Conservation (phyloP, 2,888 invertebrate genomes). For the Pristionchus japonicus region DNA sequence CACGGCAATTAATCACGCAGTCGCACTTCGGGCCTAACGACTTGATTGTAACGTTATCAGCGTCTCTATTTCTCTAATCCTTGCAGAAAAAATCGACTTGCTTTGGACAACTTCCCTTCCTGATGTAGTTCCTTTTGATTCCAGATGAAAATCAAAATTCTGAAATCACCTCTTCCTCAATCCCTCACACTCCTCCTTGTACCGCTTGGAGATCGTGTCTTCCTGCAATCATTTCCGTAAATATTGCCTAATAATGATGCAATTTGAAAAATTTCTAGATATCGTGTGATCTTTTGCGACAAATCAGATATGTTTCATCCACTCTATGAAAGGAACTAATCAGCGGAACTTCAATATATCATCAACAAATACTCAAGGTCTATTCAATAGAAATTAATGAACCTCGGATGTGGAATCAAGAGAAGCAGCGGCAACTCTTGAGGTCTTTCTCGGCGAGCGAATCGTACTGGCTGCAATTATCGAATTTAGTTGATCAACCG, state of each 20-base stretch:
- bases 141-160: too few species aligned
- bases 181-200: conserved; percentile 24
- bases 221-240: neutral
- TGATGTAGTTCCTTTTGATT: too few species aligned
- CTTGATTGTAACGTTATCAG: neutral
- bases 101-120: too few species aligned
- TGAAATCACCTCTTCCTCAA: neutral
- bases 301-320: too few species aligned
- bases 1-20: neutral
- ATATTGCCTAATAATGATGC: neutral
- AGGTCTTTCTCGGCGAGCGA: neutral
- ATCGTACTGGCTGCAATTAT: neutral
- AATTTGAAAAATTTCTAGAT: too few species aligned
- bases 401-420: conserved; percentile 13
- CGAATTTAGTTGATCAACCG: neutral
- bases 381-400: too few species aligned
- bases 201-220: neutral
- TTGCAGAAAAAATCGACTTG: too few species aligned
- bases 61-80: too few species aligned
- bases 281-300: too few species aligned
- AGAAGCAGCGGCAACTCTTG: neutral
- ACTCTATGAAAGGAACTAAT: too few species aligned
- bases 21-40: neutral
- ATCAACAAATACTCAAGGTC: too few species aligned
- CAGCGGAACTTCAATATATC: too few species aligned